phyloP scores from a whole-genome alignment of 2,888 invertebrate genomes.

The Troides helena region DNA sequence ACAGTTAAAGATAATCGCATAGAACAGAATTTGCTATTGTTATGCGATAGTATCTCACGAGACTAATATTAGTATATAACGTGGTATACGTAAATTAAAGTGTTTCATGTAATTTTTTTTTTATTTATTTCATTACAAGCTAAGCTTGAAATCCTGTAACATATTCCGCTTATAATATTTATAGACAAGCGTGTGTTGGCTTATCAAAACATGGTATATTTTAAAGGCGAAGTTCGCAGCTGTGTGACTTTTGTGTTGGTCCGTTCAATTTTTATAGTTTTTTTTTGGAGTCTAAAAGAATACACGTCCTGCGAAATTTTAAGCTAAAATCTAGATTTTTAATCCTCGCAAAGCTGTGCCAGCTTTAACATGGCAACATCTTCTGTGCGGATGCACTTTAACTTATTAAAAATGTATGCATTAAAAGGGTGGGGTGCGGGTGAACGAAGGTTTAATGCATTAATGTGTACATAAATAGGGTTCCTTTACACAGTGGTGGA shows the following conservation, averaged over 20 bases:
- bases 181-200: too few species aligned
- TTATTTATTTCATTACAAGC: too few species aligned
- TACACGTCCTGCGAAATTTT: background rate
- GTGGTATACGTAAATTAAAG: too few species aligned
- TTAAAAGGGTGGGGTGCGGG: constrained; percentile 24
- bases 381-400: constrained; percentile 44
- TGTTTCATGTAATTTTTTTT: too few species aligned
- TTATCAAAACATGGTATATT: too few species aligned
- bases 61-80: too few species aligned
- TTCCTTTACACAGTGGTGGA: constrained; percentile 10
- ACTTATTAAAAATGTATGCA: constrained; percentile 52
- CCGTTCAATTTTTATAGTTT: background rate
- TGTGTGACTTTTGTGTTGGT: background rate
- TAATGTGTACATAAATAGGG: constrained; percentile 15
- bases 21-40: too few species aligned
- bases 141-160: too few species aligned
- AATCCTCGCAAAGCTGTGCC: constrained; percentile 27
- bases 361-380: constrained; percentile 18
- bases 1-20: too few species aligned
- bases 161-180: too few species aligned
- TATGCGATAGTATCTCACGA: too few species aligned
- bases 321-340: background rate
- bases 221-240: background rate
- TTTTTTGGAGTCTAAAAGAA: background rate
- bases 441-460: constrained; percentile 20